Percentiles rank a stretch among this genome's conserved stretches.
Evolutionary conservation across 2,797 vertebrate species (phyloP).

Genomic region (Linurgus olivaceus): DNA sequence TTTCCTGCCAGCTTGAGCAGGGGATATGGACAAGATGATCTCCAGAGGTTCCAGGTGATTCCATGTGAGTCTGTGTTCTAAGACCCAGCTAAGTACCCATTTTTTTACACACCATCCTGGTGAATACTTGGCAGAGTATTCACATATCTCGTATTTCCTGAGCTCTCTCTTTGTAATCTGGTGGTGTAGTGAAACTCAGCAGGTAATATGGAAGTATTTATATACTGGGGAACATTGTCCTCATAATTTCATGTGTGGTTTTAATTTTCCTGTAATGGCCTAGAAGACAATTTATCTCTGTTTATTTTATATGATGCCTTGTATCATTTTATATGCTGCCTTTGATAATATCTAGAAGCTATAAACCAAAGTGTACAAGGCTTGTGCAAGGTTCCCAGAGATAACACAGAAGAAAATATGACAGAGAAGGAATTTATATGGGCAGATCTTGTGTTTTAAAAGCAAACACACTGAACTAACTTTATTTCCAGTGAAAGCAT

Average conservation of each 20-base stretch:
- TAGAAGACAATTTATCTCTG: background rate
- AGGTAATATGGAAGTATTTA: background rate
- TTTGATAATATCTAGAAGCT: conserved; percentile 17
- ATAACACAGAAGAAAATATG: background rate
- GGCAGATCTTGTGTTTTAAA: background rate
- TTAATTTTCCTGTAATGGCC: background rate
- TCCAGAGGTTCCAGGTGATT: background rate
- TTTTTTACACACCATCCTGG: background rate
- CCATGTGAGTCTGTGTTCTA: background rate
- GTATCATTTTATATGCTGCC: background rate
- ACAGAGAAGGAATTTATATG: background rate
- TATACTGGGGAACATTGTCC: background rate
- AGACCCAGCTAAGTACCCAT: background rate
- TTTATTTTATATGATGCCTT: background rate
- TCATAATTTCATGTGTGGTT: background rate
- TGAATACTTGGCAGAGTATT: background rate
- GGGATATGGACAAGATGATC: background rate
- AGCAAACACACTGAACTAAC: background rate
- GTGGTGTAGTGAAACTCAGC: background rate
- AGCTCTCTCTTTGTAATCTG: background rate
- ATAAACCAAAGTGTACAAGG: background rate
- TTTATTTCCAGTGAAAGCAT: background rate
- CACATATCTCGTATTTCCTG: background rate
- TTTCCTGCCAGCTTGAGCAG: background rate
- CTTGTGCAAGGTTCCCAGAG: background rate